phyloP scores from a whole-genome alignment of 2,797 vertebrate genomes.

The Enteromius anoplus region DNA sequence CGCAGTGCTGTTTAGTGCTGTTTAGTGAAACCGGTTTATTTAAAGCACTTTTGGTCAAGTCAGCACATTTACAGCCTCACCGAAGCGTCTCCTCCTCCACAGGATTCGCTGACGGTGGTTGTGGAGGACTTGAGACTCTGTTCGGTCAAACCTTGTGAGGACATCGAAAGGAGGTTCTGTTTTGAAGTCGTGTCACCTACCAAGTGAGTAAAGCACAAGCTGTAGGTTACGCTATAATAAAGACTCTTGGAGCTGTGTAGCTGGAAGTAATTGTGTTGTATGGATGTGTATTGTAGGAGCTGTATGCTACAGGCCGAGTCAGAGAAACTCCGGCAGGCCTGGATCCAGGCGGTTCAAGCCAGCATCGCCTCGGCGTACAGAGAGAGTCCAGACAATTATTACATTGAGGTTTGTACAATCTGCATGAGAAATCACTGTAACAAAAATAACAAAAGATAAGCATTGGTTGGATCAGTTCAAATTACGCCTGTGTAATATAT shows the following conservation, averaged over 20 bases:
- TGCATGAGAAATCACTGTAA: not conserved
- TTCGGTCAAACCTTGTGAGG: conserved; percentile 94
- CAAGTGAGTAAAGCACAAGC: conserved; percentile 81
- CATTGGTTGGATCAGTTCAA: not conserved
- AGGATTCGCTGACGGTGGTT: conserved; percentile 95
- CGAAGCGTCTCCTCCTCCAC: conserved; percentile 38
- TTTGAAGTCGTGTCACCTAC: conserved; percentile 97
- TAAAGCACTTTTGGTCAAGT: not conserved
- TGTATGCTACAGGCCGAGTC: conserved; percentile 99
- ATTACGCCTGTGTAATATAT: too few species aligned
- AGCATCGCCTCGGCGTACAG: conserved; percentile 97
- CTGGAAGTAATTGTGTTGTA: not conserved
- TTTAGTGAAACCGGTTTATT: conserved; percentile 7
- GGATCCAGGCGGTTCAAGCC: conserved; percentile 97
- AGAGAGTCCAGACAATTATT: conserved; percentile 91
- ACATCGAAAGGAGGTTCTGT: conserved; percentile 97
- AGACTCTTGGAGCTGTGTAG: not conserved
- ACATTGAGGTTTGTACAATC: conserved; percentile 81
- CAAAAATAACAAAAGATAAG: not conserved
- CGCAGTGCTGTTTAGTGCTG: not conserved
- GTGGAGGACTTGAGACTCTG: conserved; percentile 96
- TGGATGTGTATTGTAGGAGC: conserved; percentile 80
- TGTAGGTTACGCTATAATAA: not conserved
- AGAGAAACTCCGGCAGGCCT: conserved; percentile 90
- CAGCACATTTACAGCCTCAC: not conserved